Conservation (phyloP, 2,113 vertebrate species). For the Suricata suricatta region DNA sequence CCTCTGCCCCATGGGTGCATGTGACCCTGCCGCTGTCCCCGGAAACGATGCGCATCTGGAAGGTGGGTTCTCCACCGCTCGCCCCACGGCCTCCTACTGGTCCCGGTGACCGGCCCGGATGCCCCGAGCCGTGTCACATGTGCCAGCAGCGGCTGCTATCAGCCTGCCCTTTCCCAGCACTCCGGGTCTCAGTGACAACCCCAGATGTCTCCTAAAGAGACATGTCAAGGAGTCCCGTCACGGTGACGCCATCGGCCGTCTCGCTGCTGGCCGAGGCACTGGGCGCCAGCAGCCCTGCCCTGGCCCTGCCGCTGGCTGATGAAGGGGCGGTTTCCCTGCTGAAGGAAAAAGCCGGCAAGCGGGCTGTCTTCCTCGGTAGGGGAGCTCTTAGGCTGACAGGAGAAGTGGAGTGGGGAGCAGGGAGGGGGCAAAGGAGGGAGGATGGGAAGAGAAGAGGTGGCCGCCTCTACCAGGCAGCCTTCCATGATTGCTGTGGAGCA, state of each 20-base stretch:
- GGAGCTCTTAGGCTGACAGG: background rate
- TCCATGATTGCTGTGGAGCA: background rate
- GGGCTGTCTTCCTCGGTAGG: background rate
- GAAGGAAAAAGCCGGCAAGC: background rate
- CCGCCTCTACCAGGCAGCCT: slow-evolving; percentile 25
- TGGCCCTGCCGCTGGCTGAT: slow-evolving; percentile 36
- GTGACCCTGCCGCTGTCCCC: background rate
- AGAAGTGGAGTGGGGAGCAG: background rate
- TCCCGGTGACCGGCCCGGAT: background rate
- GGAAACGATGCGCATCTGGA: background rate
- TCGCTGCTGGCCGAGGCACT: rapidly evolving
- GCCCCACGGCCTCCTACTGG: background rate
- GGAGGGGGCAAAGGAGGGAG: background rate
- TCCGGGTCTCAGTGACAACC: background rate
- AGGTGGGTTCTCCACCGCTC: background rate
- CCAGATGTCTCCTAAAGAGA: slow-evolving; percentile 30
- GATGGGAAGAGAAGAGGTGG: background rate
- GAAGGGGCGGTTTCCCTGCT: slow-evolving; percentile 1
- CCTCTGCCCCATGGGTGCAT: background rate
- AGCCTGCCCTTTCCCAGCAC: background rate
- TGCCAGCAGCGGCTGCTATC: background rate
- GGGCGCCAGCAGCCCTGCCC: background rate
- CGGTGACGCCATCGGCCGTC: background rate
- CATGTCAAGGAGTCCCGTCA: slow-evolving; percentile 58
- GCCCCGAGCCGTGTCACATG: background rate